Percentiles rank a stretch among this genome's conserved stretches.
phyloP scores from a whole-genome alignment of 2,797 vertebrate genomes.

The Notolepis coatsorum region DNA sequence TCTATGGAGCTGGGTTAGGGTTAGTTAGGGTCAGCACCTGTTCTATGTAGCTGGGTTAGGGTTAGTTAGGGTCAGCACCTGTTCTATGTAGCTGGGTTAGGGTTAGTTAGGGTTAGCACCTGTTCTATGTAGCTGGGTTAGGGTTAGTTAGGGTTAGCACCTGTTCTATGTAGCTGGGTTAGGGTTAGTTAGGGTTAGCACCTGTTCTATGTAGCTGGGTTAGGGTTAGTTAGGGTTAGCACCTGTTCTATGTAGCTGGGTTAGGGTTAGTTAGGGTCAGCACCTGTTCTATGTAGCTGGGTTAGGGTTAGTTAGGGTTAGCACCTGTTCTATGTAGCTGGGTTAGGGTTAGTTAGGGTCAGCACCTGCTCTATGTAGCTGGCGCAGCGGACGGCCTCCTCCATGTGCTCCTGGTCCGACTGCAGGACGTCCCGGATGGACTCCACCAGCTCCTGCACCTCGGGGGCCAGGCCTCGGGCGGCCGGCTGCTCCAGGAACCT shows the following conservation, averaged over 20 bases:
- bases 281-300: neutral
- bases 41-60: neutral
- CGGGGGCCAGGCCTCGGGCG: conserved; percentile 79
- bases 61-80: too few relatives aligned
- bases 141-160: too few relatives aligned
- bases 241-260: neutral
- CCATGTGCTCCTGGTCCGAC: conserved; percentile 88
- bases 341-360: too few relatives aligned
- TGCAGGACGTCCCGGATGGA: conserved; percentile 86
- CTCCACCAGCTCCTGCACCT: conserved; percentile 86
- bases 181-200: too few relatives aligned
- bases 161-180: neutral
- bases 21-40: too few relatives aligned
- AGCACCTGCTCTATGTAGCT: conserved; percentile 84
- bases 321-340: neutral
- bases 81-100: neutral
- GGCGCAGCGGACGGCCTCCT: conserved; percentile 88
- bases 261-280: too few relatives aligned
- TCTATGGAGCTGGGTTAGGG: neutral
- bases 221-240: too few relatives aligned
- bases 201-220: neutral
- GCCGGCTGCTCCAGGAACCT: conserved; percentile 85
- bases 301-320: too few relatives aligned
- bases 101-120: too few relatives aligned
- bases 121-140: neutral